phyloP scores from a whole-genome alignment of 2,113 vertebrate genomes.

The Bufo gargarizans region DNA sequence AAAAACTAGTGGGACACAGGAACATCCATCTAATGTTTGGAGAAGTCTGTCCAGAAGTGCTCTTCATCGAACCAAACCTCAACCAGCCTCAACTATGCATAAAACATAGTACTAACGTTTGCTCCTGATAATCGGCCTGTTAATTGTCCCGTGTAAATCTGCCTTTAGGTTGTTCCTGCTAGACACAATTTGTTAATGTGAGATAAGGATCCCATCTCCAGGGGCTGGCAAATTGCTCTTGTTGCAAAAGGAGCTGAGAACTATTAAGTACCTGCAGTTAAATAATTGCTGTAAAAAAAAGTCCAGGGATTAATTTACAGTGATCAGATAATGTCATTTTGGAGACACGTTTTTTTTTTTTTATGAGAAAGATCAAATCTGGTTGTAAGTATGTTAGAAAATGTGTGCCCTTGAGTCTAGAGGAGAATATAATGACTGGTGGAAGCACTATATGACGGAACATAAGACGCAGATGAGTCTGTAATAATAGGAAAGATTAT shows the following conservation, averaged over 20 bases:
- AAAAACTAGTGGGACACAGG: no score
- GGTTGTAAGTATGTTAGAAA: no score
- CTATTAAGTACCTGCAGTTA: constrained; percentile 30
- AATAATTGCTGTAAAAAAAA: constrained; percentile 29
- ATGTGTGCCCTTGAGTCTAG: background rate
- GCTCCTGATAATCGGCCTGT: no score
- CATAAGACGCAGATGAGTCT: no score
- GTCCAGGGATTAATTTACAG: background rate
- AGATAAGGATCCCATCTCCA: constrained; percentile 27
- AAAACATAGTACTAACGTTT: no score
- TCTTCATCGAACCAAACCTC: no score
- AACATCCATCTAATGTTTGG: no score
- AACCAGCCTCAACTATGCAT: no score
- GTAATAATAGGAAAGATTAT: no score
- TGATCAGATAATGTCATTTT: background rate
- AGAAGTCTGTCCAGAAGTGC: no score
- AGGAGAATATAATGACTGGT: background rate
- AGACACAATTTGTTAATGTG: constrained; percentile 32
- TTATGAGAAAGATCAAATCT: background rate
- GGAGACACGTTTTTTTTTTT: background rate
- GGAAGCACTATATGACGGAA: background rate
- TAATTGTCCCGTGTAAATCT: no score
- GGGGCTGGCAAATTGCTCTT: constrained; percentile 13
- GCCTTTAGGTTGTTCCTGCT: background rate
- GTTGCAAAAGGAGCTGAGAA: background rate